These are phyloP conservation scores for Amniataba percoides DNA, from an alignment of 2,797 vertebrate genomes.

Conservation along the genomic window DNA sequence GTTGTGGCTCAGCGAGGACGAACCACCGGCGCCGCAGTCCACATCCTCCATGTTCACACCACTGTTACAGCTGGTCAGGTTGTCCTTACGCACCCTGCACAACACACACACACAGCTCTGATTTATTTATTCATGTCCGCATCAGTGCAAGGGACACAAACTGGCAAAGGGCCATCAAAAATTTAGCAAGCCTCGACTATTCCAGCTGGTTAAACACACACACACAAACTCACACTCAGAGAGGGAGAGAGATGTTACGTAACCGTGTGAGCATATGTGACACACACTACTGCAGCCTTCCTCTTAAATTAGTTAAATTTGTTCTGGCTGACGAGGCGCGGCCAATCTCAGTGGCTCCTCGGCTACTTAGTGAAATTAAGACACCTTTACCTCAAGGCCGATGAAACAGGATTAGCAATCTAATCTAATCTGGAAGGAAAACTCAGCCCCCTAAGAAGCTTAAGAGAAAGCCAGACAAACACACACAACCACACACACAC, in stretches of 20 bases:
- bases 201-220: slow-evolving; percentile 39
- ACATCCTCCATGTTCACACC: slow-evolving; percentile 90
- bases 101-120: slow-evolving; percentile 27
- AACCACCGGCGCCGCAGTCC: slow-evolving; percentile 85
- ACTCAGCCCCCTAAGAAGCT: slow-evolving; percentile 58
- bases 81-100: slow-evolving; percentile 93
- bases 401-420: slow-evolving; percentile 67
- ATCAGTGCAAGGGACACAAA: slow-evolving; percentile 36
- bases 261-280: slow-evolving; percentile 49
- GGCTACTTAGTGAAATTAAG: slow-evolving; percentile 68
- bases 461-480: slow-evolving; percentile 34
- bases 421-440: slow-evolving; percentile 72
- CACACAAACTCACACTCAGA: slow-evolving; percentile 26
- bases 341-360: slow-evolving; percentile 34
- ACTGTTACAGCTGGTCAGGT: slow-evolving; percentile 89
- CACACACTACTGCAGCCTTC: slow-evolving; percentile 28
- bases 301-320: slow-evolving; percentile 59
- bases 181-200: slow-evolving; percentile 48
- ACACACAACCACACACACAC: slow-evolving; percentile 21
- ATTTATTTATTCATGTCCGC: slow-evolving; percentile 62
- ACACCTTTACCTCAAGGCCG: slow-evolving; percentile 52
- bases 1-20: slow-evolving; percentile 81
- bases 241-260: slow-evolving; percentile 35
- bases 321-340: slow-evolving; percentile 25
- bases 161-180: slow-evolving; percentile 54